These are phyloP conservation scores for Carpatolechia fugitivella DNA, from an alignment of 2,888 invertebrate genomes.

Conservation along the genomic window DNA sequence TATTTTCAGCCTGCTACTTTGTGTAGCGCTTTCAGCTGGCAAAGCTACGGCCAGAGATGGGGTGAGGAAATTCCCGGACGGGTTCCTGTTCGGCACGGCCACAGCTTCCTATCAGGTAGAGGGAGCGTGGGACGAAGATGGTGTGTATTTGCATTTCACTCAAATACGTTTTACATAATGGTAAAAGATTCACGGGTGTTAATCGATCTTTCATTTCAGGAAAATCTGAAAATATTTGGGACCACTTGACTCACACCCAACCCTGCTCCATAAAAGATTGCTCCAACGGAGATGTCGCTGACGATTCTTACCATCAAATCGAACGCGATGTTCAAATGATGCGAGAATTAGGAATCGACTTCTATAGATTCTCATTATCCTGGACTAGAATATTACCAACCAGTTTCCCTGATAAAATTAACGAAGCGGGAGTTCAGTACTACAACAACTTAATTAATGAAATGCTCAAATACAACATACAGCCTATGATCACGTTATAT, in stretches of 20 bases:
- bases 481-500: conserved; percentile 77
- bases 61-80: conserved; percentile 29
- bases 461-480: conserved; percentile 77
- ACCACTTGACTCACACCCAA: conserved; percentile 68
- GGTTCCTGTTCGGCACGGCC: conserved; percentile 36
- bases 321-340: conserved; percentile 73
- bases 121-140: conserved; percentile 44
- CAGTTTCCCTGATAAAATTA: conserved; percentile 75
- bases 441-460: conserved; percentile 74
- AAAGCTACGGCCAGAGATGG: background rate
- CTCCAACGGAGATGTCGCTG: conserved; percentile 78
- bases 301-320: conserved; percentile 79
- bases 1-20: background rate
- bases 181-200: no score
- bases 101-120: conserved; percentile 44
- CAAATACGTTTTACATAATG: no score
- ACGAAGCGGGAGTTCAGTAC: conserved; percentile 58
- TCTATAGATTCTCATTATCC: conserved; percentile 79
- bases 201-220: conserved; percentile 37
- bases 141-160: no score
- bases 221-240: conserved; percentile 82
- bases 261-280: conserved; percentile 70
- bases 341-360: conserved; percentile 63
- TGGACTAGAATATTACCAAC: conserved; percentile 82
- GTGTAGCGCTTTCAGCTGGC: background rate